These are phyloP conservation scores for Artemia franciscana DNA, from an alignment of 1,140 invertebrate species.

Conservation along the genomic window DNA sequence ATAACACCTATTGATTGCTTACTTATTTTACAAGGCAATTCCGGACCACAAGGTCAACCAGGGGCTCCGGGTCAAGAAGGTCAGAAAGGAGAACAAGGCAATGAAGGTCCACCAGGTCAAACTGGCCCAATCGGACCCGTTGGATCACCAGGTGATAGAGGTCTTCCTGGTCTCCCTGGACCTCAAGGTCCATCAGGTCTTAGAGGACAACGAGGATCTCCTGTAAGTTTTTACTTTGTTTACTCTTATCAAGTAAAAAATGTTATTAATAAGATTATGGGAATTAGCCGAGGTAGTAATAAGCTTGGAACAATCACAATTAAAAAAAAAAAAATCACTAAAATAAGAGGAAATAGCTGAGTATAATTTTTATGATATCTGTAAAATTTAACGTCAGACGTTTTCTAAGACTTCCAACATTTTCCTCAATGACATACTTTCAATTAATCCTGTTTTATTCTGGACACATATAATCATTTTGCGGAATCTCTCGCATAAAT, in stretches of 20 bases:
- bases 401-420: too few relatives aligned
- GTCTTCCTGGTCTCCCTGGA: conserved; percentile 34
- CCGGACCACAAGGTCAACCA: conserved; percentile 27
- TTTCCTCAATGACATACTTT: too few relatives aligned
- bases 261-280: background rate
- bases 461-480: too few relatives aligned
- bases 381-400: conserved; percentile 1
- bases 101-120: conserved; percentile 20
- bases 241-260: conserved; percentile 3
- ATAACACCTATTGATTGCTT: too few relatives aligned
- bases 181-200: conserved; percentile 28
- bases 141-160: conserved; percentile 40
- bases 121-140: conserved; percentile 25
- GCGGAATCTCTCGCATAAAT: too few relatives aligned
- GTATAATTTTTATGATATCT: background rate
- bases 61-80: conserved; percentile 41
- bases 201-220: conserved; percentile 21
- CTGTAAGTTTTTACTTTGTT: conserved; percentile 18
- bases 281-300: too few relatives aligned
- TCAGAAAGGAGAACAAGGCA: conserved; percentile 28
- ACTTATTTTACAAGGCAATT: too few relatives aligned
- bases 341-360: background rate
- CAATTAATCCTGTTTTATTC: too few relatives aligned
- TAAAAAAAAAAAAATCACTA: conserved; percentile 2
- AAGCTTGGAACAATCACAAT: too few relatives aligned